Evolutionary conservation across 1,140 invertebrate genomes (phyloP).

Genomic region (Tetramorium alpestre): DNA sequence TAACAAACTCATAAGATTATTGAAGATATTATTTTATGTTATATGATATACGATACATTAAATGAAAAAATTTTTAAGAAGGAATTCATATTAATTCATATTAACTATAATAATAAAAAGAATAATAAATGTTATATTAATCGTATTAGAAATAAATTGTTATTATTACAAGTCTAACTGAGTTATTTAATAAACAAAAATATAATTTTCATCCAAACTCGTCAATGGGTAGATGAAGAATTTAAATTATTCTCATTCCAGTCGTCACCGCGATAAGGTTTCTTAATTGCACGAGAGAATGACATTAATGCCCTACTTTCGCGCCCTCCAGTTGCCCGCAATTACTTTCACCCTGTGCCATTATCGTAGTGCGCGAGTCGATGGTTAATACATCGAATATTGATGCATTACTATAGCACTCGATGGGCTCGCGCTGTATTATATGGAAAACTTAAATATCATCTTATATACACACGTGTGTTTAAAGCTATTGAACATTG

Average conservation of each 20-base stretch:
- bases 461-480: not conserved
- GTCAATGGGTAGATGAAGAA: conserved; percentile 64
- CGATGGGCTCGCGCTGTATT: not conserved
- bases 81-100: not conserved
- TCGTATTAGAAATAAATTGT: not conserved
- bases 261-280: conserved; percentile 78
- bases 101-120: not conserved
- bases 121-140: not conserved
- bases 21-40: not conserved
- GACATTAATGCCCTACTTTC: conserved; percentile 82
- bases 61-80: not conserved
- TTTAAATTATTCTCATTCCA: conserved; percentile 80
- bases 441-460: conserved; percentile 15
- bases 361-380: conserved; percentile 59
- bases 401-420: not conserved
- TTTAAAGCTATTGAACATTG: conserved; percentile 9
- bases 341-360: conserved; percentile 81
- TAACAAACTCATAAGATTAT: conserved; percentile 38
- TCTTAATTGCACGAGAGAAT: conserved; percentile 80
- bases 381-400: conserved; percentile 33
- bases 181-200: not conserved
- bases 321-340: conserved; percentile 69
- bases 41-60: not conserved
- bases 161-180: not conserved
- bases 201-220: not conserved